Evolutionary conservation across 2,888 invertebrate species (phyloP), one percentile per base, ranked within the genome.

Genomic region (Apotomis capreana): DNA sequence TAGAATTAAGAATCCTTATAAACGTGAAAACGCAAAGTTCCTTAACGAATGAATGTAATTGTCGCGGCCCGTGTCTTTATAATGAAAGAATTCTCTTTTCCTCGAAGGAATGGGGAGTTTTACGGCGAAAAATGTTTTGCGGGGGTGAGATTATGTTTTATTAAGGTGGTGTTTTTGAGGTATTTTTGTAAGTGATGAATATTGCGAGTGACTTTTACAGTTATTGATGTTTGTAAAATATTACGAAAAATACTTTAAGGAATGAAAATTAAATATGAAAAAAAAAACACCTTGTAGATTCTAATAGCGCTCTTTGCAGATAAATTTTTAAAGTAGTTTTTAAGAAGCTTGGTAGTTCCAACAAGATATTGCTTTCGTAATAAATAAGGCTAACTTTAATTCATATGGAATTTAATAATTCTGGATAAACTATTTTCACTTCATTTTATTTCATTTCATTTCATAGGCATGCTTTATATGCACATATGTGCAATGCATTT

Each of bases 21-120:
- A 55, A 51, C 2, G 64, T 64, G 26, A 46, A 55, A 46, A 57
- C 13, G 36, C 37, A 36, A 68, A 60, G 36, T 54, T 68, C 5
- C 8, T 64, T 60, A 65, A 65, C 54, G 15, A 60, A 70, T 60
- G 54, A 67, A 61, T 70, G 60, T 61, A 67, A 70, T 67, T 67
- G 70, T 70, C 44, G 55, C 62, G 0, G n/a, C 36, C n/a, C 58
- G 57, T 36, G 55, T 70, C 70, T 70, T 70, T 55, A 65, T 65
- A 65, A 65, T 55, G 65, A 51, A 67, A 15, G 49, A 67, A 65
- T 67, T 65, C 15, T 4, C 49, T 65, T 70, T 65, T 54, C 70
- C 60, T 70, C 15, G 5, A 37, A 44, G 55, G 40, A 55, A 64
- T 58, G 51, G 37, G 44, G 13, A 37, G 58, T 59, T 51, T 58